A percentile compares a stretch with the other conserved stretches of the same genome.
These are phyloP conservation scores for Agrypnus murinus DNA, from an alignment of 2,888 invertebrate genomes.

Conservation along the genomic window DNA sequence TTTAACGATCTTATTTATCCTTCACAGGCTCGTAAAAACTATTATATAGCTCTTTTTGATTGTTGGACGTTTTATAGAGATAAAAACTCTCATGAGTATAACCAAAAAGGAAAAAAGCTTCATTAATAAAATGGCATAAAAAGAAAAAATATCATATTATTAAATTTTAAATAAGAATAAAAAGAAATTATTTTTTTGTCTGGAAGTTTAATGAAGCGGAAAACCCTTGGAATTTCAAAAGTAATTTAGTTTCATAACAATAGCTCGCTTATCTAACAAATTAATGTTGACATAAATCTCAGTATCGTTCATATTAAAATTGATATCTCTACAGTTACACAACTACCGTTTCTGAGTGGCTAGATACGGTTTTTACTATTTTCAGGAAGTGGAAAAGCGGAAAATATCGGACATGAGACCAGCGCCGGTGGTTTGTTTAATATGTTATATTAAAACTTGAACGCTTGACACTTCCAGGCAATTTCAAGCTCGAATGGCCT, in stretches of 20 bases:
- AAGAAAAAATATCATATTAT: too few relatives aligned
- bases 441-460: conserved; percentile 4
- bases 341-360: neutral
- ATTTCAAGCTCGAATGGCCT: neutral
- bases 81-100: too few relatives aligned
- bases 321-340: conserved; percentile 11
- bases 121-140: too few relatives aligned
- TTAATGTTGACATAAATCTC: conserved; percentile 14
- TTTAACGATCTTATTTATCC: too few relatives aligned
- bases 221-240: neutral
- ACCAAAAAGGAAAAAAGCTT: too few relatives aligned
- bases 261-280: neutral
- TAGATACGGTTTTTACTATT: neutral
- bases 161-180: too few relatives aligned
- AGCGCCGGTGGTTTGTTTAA: conserved; percentile 11
- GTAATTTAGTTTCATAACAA: conserved; percentile 11
- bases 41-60: too few relatives aligned
- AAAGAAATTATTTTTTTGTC: too few relatives aligned
- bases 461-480: conserved; percentile 16
- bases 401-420: neutral
- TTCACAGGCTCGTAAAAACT: too few relatives aligned
- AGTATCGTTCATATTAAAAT: conserved; percentile 7
- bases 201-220: neutral
- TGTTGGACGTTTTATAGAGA: too few relatives aligned
- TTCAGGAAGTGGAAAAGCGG: neutral